Evolutionary conservation across 2,888 invertebrate genomes (phyloP), one percentile per base, ranked within the genome.

Genomic region (Tenthredo notha): DNA sequence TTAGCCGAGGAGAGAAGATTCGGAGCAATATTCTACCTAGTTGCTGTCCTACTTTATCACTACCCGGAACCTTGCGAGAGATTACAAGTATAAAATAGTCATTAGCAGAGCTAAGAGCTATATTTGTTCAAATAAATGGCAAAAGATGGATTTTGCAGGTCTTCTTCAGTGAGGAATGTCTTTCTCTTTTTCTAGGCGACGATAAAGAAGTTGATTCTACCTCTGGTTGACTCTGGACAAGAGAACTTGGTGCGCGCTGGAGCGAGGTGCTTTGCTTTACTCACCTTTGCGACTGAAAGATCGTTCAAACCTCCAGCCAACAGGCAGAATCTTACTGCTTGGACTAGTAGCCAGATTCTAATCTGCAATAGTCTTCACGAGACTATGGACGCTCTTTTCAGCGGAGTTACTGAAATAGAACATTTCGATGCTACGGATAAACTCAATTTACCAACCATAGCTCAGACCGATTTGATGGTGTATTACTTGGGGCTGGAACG

Each of bases 21-120:
- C 84, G 88, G 89, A 0, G 88, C 89, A 0, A 50, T 89, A 6
- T 89, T 91, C 61, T 90, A 92, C 87, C 86, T 93, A 70, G 78
- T 92, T n/a, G 90, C 90, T 4, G 86, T 88, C n/a, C 85, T 93
- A 6, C 82, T 93, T 3, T 87, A 90, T 87, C 87, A 92, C 78
- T 93, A 92, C 86, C 91, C 92, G 37, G 92, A 93, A 88, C 87
- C 91, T 18, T 91, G 91, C 25, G 91, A 90, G 80, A 90, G 89
- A 54, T 89, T 88, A 15, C 91, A 92, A 88, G 93, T 93, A 90
- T 87, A 80, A 80, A 75, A 40, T 9, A 5, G 43, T 65, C 70
- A 43, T 72, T 61, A n/a, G 4, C 15, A 5, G n/a, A 33, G 12
- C 1, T 6, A 33, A 33, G 18, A 54, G n/a, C 18, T 29, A 9